Evolutionary conservation across 2,888 invertebrate genomes (phyloP), one percentile per base, ranked within the genome.

Genomic region (Boloria euphrosyne): DNA sequence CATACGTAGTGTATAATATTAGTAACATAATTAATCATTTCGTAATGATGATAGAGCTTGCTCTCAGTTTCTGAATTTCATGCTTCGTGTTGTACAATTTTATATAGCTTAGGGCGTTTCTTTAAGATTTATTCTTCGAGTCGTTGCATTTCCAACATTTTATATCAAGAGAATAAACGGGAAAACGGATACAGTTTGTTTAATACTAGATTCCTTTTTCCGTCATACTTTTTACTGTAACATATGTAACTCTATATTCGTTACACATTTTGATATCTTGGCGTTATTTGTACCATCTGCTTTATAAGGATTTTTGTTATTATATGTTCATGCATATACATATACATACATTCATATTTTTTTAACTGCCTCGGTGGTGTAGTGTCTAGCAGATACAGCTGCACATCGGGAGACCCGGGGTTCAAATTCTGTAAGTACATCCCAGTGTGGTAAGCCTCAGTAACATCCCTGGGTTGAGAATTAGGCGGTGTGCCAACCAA

Each of bases 41-140:
- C n/a, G 46, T 68, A 71, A 71, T 68, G 64, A 68, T 70, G 59
- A 68, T 67, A 66, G 65, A 68, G 69, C 67, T 67, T 67, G 62
- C 64, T 65, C 31, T 55, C 31, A 54, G 43, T 67, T 51, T 51
- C 53, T 60, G 47, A 60, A 60, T 54, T 54, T 55, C 62, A 60
- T 57, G 63, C 66, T 63, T 31, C 66, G 54, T 52, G 52, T 52
- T 60, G 18, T 52, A 47, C 62, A 38, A 66, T 69, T 66, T 60
- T 51, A 66, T 66, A 66, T 38, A 60, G 55, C 63, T 69, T 66
- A 69, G 66, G 68, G 51, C 52, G 55, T 62, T 65, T 62, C 66
- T 62, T 60, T 47, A 31, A 66, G 66, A 66, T 66, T 69, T 66
- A 66, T 52, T 55, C 68, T 60, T 46, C 13, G 47, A 58, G 46